Conservation (phyloP, 2,888 invertebrate species). For the Lamproptera curius region DNA sequence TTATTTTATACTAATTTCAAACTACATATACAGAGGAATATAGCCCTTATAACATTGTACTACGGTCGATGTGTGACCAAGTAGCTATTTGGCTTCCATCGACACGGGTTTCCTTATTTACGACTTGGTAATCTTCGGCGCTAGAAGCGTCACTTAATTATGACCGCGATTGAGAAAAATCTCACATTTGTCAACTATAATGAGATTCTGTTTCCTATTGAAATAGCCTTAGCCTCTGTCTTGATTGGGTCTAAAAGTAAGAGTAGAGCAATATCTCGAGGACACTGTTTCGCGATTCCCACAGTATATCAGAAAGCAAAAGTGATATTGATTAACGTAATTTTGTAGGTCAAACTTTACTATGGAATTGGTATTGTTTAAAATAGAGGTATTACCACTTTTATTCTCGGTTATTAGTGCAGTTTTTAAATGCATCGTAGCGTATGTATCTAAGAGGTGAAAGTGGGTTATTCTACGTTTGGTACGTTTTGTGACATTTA, state of each 20-base stretch:
- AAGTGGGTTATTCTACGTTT: no score
- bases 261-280: neutral
- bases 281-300: no score
- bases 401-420: no score
- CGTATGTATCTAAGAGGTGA: no score
- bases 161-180: constrained; percentile 33
- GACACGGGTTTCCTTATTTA: constrained; percentile 27
- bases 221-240: constrained; percentile 23
- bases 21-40: neutral
- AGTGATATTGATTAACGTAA: no score
- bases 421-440: no score
- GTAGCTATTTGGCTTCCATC: constrained; percentile 9
- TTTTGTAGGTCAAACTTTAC: no score
- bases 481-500: no score
- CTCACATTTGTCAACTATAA: constrained; percentile 39
- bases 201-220: constrained; percentile 31
- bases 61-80: constrained; percentile 1
- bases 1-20: constrained; percentile 13
- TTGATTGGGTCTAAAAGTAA: constrained; percentile 12
- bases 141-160: constrained; percentile 27
- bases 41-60: neutral
- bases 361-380: no score
- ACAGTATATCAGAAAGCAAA: no score
- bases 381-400: no score
- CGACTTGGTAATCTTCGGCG: constrained; percentile 24